phyloP scores from a whole-genome alignment of 1,140 invertebrate genomes.

The Lutraria rhynchaena region DNA sequence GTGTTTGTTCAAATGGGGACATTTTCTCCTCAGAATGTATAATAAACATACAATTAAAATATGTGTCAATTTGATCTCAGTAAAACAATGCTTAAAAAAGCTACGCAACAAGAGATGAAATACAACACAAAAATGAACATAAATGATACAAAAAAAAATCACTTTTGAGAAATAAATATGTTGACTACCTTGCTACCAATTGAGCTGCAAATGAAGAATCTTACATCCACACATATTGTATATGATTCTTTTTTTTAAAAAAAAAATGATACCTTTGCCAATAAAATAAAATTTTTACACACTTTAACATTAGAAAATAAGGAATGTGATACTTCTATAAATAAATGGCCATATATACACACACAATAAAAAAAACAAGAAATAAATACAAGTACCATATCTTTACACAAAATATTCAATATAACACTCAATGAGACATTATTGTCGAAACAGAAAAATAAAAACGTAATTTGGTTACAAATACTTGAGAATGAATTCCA shows the following conservation, averaged over 20 bases:
- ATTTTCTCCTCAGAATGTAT: too few relatives aligned
- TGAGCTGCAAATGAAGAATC: constrained; percentile 30
- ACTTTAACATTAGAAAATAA: constrained; percentile 51
- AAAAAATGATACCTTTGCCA: constrained; percentile 48
- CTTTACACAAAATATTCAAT: too few relatives aligned
- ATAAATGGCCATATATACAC: constrained; percentile 55
- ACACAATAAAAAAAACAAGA: neutral
- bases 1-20: too few relatives aligned
- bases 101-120: neutral
- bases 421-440: too few relatives aligned
- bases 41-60: too few relatives aligned
- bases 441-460: neutral
- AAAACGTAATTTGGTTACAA: neutral
- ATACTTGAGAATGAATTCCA: neutral
- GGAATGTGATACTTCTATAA: constrained; percentile 49
- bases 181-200: constrained; percentile 42
- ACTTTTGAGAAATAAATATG: constrained; percentile 51
- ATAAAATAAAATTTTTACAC: constrained; percentile 56
- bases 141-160: constrained; percentile 41
- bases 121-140: constrained; percentile 25
- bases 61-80: too few relatives aligned
- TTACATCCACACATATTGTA: too few relatives aligned
- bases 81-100: too few relatives aligned
- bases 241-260: neutral
- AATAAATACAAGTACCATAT: too few relatives aligned